Evolutionary conservation across 2,888 invertebrate genomes (phyloP), one percentile per base, ranked within the genome.

Genomic region (Napeogenes sylphis): DNA sequence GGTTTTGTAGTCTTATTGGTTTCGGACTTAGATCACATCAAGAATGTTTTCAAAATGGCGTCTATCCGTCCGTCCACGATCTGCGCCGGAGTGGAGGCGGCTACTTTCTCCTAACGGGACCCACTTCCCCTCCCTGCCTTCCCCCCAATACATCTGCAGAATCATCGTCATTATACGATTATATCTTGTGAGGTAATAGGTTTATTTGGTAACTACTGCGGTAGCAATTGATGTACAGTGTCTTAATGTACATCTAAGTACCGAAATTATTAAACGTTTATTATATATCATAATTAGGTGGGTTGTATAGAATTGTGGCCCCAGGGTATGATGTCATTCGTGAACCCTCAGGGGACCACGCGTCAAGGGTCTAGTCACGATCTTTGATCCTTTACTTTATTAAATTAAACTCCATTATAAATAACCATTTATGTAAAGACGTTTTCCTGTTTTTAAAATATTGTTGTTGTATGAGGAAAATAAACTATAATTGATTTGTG

Each of bases 81-180:
- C 75, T 74, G 82, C 79, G 78, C 78, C 63, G 70, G 66, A 79
- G 82, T 84, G 86, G 86, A 83, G 87, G 87, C 83, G 85, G 85
- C 87, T 85, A 90, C 90, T 90, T 90, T 90, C 90, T 89, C 89
- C 83, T 90, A 89, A 90, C 90, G 89, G 90, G 84, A 88, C 82
- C 77, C 77, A 71, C 73, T 67, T 72, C 65, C 69, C 70, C 70
- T 68, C 46, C 69, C 63, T 70, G 67, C 57, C 59, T 63, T 55
- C 62, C 45, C 65, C 60, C 54, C 71, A 60, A 64, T 63, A 67
- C 67, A 84, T 83, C 81, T 78, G 80, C 78, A 70, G 76, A 79
- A 76, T 78, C 79, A 77, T 72, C 65, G 64, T 69, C 72, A 72
- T 71, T 72, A 73, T 66, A 64, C 70, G 70, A 70, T 75, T 73